Base-by-base conservation (phyloP, 2,113 vertebrate species). In the Triplophysa tibetana region DNA sequence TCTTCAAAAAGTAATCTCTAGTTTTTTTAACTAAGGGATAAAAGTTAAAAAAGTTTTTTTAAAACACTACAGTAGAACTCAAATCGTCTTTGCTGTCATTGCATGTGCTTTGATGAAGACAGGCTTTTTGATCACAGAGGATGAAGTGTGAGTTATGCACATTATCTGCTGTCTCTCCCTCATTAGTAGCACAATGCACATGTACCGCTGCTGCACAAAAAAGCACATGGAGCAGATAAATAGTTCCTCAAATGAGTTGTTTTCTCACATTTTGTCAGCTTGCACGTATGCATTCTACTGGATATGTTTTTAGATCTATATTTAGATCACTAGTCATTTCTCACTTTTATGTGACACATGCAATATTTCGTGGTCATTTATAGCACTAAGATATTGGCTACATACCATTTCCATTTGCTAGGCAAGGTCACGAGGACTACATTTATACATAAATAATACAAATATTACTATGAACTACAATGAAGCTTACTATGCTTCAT, bases 111-210 rank as follows among this genome's bases (percentile, higher is more conserved):
- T 86, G 83, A 89, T 87, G 82, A 86, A 85, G 81, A 81, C 68
- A 62, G 75, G 86, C 84, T 56, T 33, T 67, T 77, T 75, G 84
- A 86, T 89, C 81, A 88, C 29, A 88, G 72, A 82, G 79, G 78
- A 84, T 87, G 82, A 83, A 70, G 8, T 8, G 84, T 88, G 86
- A 89, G 87, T 89, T 85, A 85, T 87, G 82, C 86, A 86, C 81
- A 84, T 88, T 83, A 85, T 88, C 81, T 80, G 21, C 29, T 56
- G 17, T 77, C 73, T 85, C 84, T 80, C 54, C 75, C 85, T 89
- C 84, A 78, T 85, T 65, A 24, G 70, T 58, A 69, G 81, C 74
- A 69, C 74, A 85, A 75, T 76, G 72, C 68, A 60, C 82, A 87
- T 72, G 69, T 78, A 56, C 60, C 7, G 52, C 17, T 4, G 38